phyloP scores from a whole-genome alignment of 1,140 invertebrate genomes.

The Pachyrhynchus sulphureomaculatus region DNA sequence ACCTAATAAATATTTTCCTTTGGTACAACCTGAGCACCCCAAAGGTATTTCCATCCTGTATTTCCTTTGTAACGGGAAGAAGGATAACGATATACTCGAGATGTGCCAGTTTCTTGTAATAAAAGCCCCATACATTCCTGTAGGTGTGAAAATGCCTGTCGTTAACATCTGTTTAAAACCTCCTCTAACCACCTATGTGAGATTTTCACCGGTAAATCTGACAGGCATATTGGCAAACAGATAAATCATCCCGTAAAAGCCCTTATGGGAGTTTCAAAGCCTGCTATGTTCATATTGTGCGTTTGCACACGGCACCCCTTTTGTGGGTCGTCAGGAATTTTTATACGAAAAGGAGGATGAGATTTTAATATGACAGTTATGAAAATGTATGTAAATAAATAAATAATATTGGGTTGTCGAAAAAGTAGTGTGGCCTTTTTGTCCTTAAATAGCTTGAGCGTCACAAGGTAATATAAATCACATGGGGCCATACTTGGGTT shows the following conservation, averaged over 20 bases:
- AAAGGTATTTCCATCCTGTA: no score
- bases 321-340: background rate
- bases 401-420: background rate
- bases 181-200: conserved; percentile 35
- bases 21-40: no score
- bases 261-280: conserved; percentile 26
- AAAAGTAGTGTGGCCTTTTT: no score
- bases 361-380: background rate
- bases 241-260: conserved; percentile 46
- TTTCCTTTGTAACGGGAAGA: no score
- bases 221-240: conserved; percentile 14
- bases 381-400: background rate
- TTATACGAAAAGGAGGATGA: no score
- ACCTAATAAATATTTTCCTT: no score
- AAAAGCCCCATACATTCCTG: no score
- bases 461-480: no score
- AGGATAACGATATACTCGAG: no score
- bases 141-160: conserved; percentile 33
- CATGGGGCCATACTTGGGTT: no score
- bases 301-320: background rate
- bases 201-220: conserved; percentile 33
- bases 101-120: no score
- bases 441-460: no score
- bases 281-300: background rate
- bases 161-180: conserved; percentile 40